Conservation (phyloP, 2,888 invertebrate genomes). For the Athalia rosae region DNA sequence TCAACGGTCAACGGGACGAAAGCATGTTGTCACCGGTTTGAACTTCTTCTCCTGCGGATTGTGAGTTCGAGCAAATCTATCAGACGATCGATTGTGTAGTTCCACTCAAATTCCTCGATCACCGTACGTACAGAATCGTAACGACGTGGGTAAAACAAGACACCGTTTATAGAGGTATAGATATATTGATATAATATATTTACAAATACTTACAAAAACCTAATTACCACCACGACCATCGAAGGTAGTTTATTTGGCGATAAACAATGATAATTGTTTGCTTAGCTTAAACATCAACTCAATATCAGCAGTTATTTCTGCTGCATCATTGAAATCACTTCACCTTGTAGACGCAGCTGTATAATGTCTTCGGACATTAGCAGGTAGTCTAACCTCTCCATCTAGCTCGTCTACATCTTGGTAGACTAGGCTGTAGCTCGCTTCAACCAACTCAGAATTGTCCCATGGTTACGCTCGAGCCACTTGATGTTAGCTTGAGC, state of each 20-base stretch:
- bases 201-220: slow-evolving; percentile 44
- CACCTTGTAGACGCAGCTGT: slow-evolving; percentile 6
- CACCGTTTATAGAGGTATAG: not conserved
- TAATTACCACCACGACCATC: slow-evolving; percentile 31
- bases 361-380: not conserved
- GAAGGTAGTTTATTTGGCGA: slow-evolving; percentile 32
- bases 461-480: slow-evolving; percentile 85
- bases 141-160: no score
- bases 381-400: slow-evolving; percentile 23
- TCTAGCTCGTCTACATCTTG: not conserved
- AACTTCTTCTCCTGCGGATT: no score
- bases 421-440: slow-evolving; percentile 58
- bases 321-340: not conserved
- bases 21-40: no score
- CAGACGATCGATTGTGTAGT: no score
- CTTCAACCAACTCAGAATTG: slow-evolving; percentile 85
- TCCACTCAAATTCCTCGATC: no score
- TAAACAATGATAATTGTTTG: slow-evolving; percentile 36
- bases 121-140: no score
- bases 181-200: slow-evolving; percentile 43
- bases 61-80: no score
- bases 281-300: slow-evolving; percentile 34
- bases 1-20: no score
- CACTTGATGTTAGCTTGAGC: slow-evolving; percentile 89
- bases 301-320: not conserved